A percentile compares a stretch with the other conserved stretches of the same genome.
Evolutionary conservation across 2,888 invertebrate species (phyloP).

Genomic region (Acanthosepion esculentum): DNA sequence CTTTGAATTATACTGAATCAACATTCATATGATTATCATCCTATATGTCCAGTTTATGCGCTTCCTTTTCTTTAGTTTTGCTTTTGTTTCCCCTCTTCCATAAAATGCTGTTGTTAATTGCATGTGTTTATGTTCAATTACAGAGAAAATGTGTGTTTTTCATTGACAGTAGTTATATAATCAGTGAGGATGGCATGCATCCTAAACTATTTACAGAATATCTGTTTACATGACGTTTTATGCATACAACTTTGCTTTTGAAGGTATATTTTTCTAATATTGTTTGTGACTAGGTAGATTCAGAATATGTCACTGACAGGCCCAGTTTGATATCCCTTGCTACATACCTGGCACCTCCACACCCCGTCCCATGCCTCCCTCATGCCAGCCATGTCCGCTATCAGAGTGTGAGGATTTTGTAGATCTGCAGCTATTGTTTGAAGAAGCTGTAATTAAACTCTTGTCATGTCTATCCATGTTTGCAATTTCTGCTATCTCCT

Average conservation of each 20-base stretch:
- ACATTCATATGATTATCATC: not conserved
- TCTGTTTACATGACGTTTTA: not conserved
- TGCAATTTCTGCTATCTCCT: not conserved
- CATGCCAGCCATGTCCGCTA: conserved; percentile 8
- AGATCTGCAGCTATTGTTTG: not conserved
- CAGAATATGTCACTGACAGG: not conserved
- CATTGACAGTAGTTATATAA: not conserved
- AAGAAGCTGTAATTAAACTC: not conserved
- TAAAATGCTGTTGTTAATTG: not conserved
- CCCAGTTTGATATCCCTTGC: not conserved
- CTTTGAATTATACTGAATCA: not conserved
- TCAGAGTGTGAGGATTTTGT: conserved; percentile 23
- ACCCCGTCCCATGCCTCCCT: conserved; percentile 33
- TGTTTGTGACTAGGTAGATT: not conserved
- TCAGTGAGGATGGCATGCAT: not conserved
- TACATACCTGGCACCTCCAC: conserved; percentile 15
- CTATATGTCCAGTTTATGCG: not conserved
- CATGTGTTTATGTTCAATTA: not conserved
- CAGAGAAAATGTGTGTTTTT: not conserved
- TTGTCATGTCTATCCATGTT: conserved; percentile 20
- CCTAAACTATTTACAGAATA: not conserved
- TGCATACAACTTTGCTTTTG: not conserved
- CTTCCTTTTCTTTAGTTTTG: not conserved
- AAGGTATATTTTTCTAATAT: not conserved
- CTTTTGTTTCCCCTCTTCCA: not conserved